Percentiles rank a stretch among this genome's conserved stretches.
Conservation (phyloP, 2,113 vertebrate genomes). For the Microtus richardsoni region DNA sequence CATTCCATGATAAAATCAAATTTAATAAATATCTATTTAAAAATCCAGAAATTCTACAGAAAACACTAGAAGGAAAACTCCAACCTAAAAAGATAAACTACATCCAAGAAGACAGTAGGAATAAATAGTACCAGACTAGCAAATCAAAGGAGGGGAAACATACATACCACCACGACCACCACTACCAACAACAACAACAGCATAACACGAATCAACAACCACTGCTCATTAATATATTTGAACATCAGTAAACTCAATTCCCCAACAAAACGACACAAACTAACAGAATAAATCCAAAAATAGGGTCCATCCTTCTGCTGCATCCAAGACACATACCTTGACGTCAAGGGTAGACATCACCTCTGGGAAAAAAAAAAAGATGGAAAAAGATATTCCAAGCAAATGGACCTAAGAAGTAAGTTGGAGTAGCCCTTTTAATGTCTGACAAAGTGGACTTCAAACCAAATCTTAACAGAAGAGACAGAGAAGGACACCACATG, state of each 20-base stretch:
- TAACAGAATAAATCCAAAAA: neutral
- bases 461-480: neutral
- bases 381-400: neutral
- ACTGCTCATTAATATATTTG: neutral
- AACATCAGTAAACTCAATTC: neutral
- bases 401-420: neutral
- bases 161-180: neutral
- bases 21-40: neutral
- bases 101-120: neutral
- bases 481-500: neutral
- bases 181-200: neutral
- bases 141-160: neutral
- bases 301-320: neutral
- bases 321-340: neutral
- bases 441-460: neutral
- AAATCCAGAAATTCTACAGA: neutral
- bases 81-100: neutral
- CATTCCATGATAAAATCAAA: neutral
- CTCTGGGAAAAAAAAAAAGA: neutral
- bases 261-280: neutral
- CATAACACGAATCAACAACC: neutral
- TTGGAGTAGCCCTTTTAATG: neutral
- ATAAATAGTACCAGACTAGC: neutral
- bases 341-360: neutral
- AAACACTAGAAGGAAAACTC: neutral